Base-by-base conservation (phyloP, 2,797 vertebrate species). In the Gallinago stenura region DNA sequence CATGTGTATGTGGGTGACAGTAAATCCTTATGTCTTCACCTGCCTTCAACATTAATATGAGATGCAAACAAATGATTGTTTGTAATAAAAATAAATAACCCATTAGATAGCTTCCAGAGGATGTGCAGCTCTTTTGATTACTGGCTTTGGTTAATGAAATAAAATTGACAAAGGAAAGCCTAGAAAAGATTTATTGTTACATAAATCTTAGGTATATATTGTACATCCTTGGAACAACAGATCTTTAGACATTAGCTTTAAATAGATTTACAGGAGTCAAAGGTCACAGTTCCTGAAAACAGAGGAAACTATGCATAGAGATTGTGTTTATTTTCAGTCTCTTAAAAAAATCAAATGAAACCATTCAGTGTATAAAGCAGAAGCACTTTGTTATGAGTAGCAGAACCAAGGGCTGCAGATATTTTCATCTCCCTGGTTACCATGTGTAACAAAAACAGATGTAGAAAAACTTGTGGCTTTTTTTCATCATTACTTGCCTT, bases 271-370 rank as follows among this genome's bases (percentile, higher is more conserved):
- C 91, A 93, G 79, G 93, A 97, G 96, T 97, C 96, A 96, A 97
- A 98, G 97, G 97, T 98, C 96, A 96, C 72, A 87, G 86, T 96
- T 96, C 91, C 93, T 97, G 87, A 96, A 98, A 97, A 98, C 96
- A 98, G 93, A 97, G 97, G 96, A 97, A 98, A 97, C 96, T 97
- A 94, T 95, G 91, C 93, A 95, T 88, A 92, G 93, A 97, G 91
- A 92, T 97, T 26, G 25, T 97, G 95, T 98, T 98, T 98, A 98
- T 98, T 98, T 98, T 98, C 94, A 96, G 93, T 88, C 96, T 96
- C 95, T 97, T 97, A 94, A 98, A 97, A 98, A 97, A 97, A 96
- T 95, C 90, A 94, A 95, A 94, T 96, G 88, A 86, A 95, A 90
- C 95, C 78, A 87, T 97, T 87, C 93, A 96, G 92, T 87, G 78